Conservation (phyloP, 2,888 invertebrate species). For the Drosophila borealis region DNA sequence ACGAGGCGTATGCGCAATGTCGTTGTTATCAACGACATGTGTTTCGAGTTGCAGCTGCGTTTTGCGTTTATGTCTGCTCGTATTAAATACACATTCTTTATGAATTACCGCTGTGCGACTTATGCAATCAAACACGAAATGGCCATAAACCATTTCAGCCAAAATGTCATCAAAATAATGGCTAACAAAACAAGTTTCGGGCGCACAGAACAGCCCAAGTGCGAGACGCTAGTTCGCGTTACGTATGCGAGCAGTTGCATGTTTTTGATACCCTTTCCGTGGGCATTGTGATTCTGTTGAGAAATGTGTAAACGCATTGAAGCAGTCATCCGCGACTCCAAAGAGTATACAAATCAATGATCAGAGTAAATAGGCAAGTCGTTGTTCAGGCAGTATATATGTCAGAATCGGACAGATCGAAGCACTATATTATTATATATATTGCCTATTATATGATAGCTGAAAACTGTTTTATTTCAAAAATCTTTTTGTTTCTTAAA, state of each 20-base stretch:
- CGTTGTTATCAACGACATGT: conserved; percentile 52
- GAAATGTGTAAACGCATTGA: too few species aligned
- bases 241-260: conserved; percentile 14
- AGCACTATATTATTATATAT: too few species aligned
- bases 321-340: too few species aligned
- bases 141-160: conserved; percentile 48
- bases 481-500: too few species aligned
- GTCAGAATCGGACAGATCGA: too few species aligned
- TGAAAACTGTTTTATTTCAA: too few species aligned
- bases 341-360: too few species aligned
- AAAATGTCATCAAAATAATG: conserved; percentile 54
- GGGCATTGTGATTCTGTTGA: too few species aligned
- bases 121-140: conserved; percentile 61
- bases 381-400: too few species aligned
- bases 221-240: conserved; percentile 7
- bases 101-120: conserved; percentile 52
- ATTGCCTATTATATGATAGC: too few species aligned
- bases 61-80: conserved; percentile 61
- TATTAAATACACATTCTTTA: conserved; percentile 64
- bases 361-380: too few species aligned
- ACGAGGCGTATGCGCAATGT: conserved; percentile 47
- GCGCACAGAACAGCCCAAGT: conserved; percentile 32
- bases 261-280: not conserved
- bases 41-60: conserved; percentile 46
- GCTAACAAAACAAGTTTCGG: conserved; percentile 61